Evolutionary conservation across 64 coral and sea anemone species (phyloP).

Genomic region (Anthopleura sola): DNA sequence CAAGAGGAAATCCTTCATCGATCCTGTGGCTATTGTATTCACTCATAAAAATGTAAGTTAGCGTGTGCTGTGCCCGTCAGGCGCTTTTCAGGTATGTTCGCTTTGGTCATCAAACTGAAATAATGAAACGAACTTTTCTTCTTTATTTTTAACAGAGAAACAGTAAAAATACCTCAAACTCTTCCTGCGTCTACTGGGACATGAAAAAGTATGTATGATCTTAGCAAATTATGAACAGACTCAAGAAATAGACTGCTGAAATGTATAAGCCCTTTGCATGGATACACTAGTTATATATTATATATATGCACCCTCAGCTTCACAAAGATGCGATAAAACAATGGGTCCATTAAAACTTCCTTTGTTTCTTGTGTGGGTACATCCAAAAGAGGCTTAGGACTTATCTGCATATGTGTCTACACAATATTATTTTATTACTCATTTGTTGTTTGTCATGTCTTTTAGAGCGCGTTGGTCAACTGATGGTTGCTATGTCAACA

Average conservation of each 20-base stretch:
- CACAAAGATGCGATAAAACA: too few relatives aligned
- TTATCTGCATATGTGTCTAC: too few relatives aligned
- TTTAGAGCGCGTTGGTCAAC: conserved; percentile 68
- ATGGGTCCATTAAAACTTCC: too few relatives aligned
- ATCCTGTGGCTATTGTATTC: conserved; percentile 35
- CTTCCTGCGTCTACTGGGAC: conserved; percentile 56
- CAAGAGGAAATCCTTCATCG: conserved; percentile 31
- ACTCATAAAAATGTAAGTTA: conserved; percentile 22
- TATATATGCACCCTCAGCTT: too few relatives aligned
- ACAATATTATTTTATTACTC: not conserved
- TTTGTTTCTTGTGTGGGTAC: too few relatives aligned
- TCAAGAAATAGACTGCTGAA: too few relatives aligned
- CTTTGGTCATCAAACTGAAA: not conserved
- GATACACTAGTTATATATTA: too few relatives aligned
- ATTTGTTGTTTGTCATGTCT: not conserved
- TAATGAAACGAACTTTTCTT: too few relatives aligned
- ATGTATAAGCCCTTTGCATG: too few relatives aligned
- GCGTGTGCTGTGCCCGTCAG: not conserved
- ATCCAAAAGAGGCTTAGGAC: too few relatives aligned
- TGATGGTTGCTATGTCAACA: conserved; percentile 48
- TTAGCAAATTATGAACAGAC: not conserved
- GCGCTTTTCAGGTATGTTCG: not conserved
- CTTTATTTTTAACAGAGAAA: not conserved
- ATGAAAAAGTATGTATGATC: conserved; percentile 16
- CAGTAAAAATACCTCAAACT: not conserved